Percentiles rank a stretch among this genome's conserved stretches.
These are phyloP conservation scores for Dasyprocta punctata DNA, from an alignment of 2,113 vertebrate species.

Conservation along the genomic window DNA sequence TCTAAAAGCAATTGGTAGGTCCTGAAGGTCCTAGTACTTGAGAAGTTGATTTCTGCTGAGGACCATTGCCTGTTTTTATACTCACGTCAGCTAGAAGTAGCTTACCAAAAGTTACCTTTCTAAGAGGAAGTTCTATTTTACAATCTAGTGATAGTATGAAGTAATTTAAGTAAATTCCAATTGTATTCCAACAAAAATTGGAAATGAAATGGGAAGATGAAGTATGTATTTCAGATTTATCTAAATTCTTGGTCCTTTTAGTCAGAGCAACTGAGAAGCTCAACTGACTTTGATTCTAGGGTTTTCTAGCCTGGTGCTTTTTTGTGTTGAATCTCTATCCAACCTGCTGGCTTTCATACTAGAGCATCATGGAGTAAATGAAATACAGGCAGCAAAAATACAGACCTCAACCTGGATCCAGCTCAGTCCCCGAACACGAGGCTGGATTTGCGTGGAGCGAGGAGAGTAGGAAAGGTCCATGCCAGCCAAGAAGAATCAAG, in stretches of 20 bases:
- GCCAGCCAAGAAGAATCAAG: background rate
- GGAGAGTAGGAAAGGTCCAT: background rate
- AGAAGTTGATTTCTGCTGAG: background rate
- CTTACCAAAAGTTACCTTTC: background rate
- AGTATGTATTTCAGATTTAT: background rate
- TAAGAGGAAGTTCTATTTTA: background rate
- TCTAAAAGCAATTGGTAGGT: background rate
- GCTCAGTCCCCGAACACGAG: background rate
- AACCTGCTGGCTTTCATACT: background rate
- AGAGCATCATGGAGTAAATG: background rate
- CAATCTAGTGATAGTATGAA: background rate
- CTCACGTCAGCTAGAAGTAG: background rate
- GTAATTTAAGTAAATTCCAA: background rate
- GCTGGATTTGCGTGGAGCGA: background rate
- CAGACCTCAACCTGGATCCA: background rate
- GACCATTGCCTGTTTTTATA: background rate
- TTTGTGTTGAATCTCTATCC: background rate
- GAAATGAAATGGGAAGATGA: background rate
- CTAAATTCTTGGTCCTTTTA: background rate
- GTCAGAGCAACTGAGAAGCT: fast-evolving
- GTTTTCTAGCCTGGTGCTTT: background rate
- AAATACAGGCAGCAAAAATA: background rate
- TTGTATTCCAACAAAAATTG: background rate
- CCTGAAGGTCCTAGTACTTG: background rate
- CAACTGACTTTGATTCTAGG: background rate